These are phyloP conservation scores for Micropoecilia bifurca DNA, from an alignment of 2,797 vertebrate species.

Conservation along the genomic window DNA sequence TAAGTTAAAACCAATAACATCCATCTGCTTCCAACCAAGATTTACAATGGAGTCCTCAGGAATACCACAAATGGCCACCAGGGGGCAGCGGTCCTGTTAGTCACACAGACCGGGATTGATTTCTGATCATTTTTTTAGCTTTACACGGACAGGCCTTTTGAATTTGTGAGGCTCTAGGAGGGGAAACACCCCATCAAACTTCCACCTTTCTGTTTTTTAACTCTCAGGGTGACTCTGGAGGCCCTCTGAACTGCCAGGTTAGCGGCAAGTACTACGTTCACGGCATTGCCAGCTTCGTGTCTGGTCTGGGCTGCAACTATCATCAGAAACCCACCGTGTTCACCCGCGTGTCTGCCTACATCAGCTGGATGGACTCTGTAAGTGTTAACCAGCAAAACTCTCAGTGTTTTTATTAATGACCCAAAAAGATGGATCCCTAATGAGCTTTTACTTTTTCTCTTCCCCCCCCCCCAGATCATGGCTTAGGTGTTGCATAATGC, in stretches of 20 bases:
- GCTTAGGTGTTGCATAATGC: constrained; percentile 22
- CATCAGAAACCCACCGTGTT: constrained; percentile 87
- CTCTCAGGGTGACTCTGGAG: constrained; percentile 87
- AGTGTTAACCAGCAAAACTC: constrained; percentile 24
- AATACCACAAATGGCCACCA: too few relatives aligned
- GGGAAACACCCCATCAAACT: not conserved
- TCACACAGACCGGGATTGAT: too few relatives aligned
- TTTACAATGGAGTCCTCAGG: too few relatives aligned
- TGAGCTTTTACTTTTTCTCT: not conserved
- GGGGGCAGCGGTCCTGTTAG: too few relatives aligned
- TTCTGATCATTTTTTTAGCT: not conserved
- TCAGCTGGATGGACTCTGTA: constrained; percentile 81
- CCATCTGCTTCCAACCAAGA: too few relatives aligned
- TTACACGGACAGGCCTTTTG: not conserved
- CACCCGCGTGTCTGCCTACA: constrained; percentile 87
- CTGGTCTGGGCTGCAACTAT: constrained; percentile 78
- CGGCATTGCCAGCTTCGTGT: constrained; percentile 88
- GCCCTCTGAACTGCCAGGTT: constrained; percentile 85
- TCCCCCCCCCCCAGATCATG: constrained; percentile 60
- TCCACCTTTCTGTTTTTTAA: not conserved
- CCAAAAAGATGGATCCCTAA: not conserved
- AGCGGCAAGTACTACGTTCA: constrained; percentile 80
- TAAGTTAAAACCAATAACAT: too few relatives aligned
- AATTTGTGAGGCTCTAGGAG: not conserved
- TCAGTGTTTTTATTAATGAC: not conserved